Conservation (phyloP, 2,113 vertebrate species). For the Elaphurus davidianus region DNA sequence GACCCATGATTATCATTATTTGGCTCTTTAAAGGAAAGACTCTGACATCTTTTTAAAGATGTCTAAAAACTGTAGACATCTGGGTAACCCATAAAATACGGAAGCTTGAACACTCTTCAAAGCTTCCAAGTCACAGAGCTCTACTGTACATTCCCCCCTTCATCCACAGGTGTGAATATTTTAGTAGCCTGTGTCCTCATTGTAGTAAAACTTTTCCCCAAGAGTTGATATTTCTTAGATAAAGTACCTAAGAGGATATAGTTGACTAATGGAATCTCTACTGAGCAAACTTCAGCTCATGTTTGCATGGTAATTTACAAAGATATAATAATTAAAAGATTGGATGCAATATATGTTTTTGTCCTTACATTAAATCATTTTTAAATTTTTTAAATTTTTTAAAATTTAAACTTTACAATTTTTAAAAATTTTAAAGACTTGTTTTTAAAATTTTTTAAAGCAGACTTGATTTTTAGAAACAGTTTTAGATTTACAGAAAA, state of each 20-base stretch:
- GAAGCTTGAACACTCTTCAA: not conserved
- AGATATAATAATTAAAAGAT: not conserved
- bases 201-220: not conserved
- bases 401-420: not conserved
- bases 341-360: not conserved
- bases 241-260: not conserved
- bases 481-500: constrained; percentile 12
- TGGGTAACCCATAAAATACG: not conserved
- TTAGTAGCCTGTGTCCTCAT: not conserved
- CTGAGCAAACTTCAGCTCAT: not conserved
- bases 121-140: not conserved
- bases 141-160: not conserved
- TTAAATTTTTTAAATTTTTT: not conserved
- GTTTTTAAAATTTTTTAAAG: not conserved
- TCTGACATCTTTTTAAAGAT: not conserved
- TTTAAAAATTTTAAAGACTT: not conserved
- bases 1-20: not conserved
- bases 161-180: not conserved
- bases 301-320: not conserved
- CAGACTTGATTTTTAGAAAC: not conserved
- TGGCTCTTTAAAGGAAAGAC: not conserved
- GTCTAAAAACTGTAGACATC: not conserved
- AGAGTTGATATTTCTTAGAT: not conserved
- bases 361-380: not conserved
- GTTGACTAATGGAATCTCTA: not conserved